These are phyloP conservation scores for Leuctra nigra DNA, from an alignment of 2,888 invertebrate species.

Conservation along the genomic window DNA sequence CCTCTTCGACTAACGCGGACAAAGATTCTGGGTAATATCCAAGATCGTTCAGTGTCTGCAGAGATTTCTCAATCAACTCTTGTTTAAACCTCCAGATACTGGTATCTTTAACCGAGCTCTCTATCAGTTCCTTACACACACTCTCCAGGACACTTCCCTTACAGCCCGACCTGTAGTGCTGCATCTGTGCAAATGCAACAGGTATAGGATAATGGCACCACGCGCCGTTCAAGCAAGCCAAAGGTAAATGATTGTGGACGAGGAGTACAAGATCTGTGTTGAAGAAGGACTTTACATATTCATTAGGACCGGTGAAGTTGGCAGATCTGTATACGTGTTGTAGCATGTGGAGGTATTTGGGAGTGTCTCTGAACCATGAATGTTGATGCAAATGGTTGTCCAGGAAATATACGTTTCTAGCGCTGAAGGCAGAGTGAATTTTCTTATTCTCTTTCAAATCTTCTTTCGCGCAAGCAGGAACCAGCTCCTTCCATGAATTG, in stretches of 20 bases:
- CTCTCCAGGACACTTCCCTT: conserved; percentile 35
- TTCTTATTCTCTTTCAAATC: conserved; percentile 31
- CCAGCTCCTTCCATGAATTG: conserved; percentile 36
- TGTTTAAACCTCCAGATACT: conserved; percentile 31
- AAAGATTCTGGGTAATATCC: no score
- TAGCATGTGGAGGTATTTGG: conserved; percentile 37
- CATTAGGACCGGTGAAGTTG: conserved; percentile 37
- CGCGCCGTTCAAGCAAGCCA: conserved; percentile 37
- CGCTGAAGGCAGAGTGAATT: conserved; percentile 36
- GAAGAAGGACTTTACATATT: conserved; percentile 39
- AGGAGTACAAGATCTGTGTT: conserved; percentile 36
- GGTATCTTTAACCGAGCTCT: conserved; percentile 34
- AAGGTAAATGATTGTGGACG: conserved; percentile 39
- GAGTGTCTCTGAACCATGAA: conserved; percentile 30
- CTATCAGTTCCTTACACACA: conserved; percentile 33
- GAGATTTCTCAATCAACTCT: neutral
- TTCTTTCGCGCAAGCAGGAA: conserved; percentile 33
- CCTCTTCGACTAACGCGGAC: no score
- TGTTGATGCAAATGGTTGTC: conserved; percentile 34
- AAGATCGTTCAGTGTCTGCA: no score
- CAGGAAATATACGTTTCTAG: conserved; percentile 44
- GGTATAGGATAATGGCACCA: conserved; percentile 35
- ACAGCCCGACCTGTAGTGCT: conserved; percentile 42
- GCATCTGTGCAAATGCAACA: conserved; percentile 38
- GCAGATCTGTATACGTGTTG: conserved; percentile 36